phyloP scores from a whole-genome alignment of 2,113 vertebrate species.

The Puntigrus tetrazona region DNA sequence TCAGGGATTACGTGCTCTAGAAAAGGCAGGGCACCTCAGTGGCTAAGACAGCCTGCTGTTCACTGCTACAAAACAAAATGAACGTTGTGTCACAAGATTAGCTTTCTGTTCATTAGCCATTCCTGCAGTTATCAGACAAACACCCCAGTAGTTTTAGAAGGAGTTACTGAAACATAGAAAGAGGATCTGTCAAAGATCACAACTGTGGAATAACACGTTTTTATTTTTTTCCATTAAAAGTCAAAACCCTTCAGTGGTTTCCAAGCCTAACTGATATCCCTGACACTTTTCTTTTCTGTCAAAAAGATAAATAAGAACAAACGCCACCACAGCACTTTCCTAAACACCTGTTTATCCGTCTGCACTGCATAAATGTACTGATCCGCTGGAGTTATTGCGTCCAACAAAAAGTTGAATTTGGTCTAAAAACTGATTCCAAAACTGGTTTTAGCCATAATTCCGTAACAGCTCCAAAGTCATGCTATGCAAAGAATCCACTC shows the following conservation, averaged over 20 bases:
- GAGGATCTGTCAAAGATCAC: constrained; percentile 41
- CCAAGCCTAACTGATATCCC: neutral
- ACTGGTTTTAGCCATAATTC: neutral
- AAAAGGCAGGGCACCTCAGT: constrained; percentile 43
- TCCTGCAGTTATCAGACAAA: constrained; percentile 29
- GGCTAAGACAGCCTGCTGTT: constrained; percentile 12
- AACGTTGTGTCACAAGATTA: constrained; percentile 49
- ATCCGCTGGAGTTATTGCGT: neutral
- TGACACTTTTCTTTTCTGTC: neutral
- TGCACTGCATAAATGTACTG: neutral
- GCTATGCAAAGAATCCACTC: neutral
- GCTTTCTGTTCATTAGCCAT: constrained; percentile 46
- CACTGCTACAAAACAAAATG: neutral
- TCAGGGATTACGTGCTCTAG: constrained; percentile 43
- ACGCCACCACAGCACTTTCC: neutral
- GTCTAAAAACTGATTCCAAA: neutral
- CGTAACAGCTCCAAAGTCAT: neutral
- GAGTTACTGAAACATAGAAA: constrained; percentile 20
- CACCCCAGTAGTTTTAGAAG: constrained; percentile 15
- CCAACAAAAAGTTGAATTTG: neutral
- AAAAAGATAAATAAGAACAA: neutral
- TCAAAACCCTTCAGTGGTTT: neutral
- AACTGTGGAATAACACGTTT: neutral
- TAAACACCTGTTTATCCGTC: no score
- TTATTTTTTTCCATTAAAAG: neutral